Base-by-base conservation (phyloP, 1,140 invertebrate species). In the Meloidogyne floridensis region DNA sequence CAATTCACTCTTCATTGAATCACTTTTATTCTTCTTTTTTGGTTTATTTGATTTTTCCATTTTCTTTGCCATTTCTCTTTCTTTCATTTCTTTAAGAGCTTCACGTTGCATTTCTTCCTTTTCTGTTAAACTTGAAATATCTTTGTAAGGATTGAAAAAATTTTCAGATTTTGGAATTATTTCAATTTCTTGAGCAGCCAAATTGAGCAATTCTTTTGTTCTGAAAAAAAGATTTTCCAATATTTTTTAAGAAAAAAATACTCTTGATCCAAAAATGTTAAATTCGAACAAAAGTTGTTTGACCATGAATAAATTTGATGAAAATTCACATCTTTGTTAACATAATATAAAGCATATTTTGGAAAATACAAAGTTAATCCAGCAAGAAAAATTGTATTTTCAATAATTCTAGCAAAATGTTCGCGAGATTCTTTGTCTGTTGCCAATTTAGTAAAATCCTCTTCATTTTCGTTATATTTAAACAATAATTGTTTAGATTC, bases 141-240 rank as follows among this genome's bases (percentile, higher is more conserved):
- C n/a, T 43, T 69, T 18, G n/a, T 80, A 80, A 9, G 70, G 20
- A 59, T 80, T 80, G 9, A 80, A 15, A 72, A 65, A 80, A 42
- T 80, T 70, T 5, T 70, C 65, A 2, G 4, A 15, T 32, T 59
- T 72, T 32, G 43, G 70, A 71, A 80, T 73, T 20, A 80, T 15
- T 51, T n/a, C 47, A 32, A 80, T 42, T 51, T 80, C 70, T 43
- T 80, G 78, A 18, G 70, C 78, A 75, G 78, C 78, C n/a, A 72
- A 20, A 15, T 72, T 72, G n/a, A 80, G n/a, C 70, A 80, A 7
- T 43, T 80, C 42, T 32, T 47, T 15, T n/a, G 78, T 74, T 18
- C 53, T n/a, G n/a, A n/a, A n/a, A n/a, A n/a, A n/a, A n/a, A n/a
- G n/a, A n/a, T n/a, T n/a, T n/a, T n/a, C n/a, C n/a, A n/a, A n/a